Conservation (phyloP, 1,140 invertebrate genomes). For the Heliconius hermathena region DNA sequence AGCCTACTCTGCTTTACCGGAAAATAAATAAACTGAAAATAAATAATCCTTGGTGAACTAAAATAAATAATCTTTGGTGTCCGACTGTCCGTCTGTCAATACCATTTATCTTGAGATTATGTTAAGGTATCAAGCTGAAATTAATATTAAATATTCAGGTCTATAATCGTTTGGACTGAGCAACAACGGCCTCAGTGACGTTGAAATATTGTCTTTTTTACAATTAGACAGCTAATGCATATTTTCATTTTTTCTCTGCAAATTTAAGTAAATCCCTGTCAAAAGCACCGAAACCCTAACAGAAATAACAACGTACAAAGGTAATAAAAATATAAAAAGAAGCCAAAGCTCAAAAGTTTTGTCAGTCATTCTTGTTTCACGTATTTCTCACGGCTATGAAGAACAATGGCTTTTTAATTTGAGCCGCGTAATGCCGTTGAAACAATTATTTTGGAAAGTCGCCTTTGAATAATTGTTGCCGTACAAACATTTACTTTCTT, state of each 20-base stretch:
- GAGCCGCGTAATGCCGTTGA: slow-evolving; percentile 15
- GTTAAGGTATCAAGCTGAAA: no score
- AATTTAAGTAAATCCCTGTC: neutral
- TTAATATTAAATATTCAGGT: no score
- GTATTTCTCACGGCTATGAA: neutral
- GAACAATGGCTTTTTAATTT: slow-evolving; percentile 27
- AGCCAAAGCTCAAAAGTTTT: neutral
- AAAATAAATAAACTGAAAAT: no score
- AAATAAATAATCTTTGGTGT: no score
- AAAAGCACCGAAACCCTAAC: neutral
- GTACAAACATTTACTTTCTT: neutral
- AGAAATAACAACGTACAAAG: neutral
- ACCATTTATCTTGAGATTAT: no score
- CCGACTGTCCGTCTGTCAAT: no score
- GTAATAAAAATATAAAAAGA: slow-evolving; percentile 10
- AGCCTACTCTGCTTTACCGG: no score
- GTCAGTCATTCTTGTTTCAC: neutral
- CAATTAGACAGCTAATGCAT: no score
- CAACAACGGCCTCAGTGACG: no score
- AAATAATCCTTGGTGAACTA: no score
- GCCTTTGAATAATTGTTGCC: neutral
- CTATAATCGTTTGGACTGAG: no score
- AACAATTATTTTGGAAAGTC: slow-evolving; percentile 19
- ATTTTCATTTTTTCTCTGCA: neutral
- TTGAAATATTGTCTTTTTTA: no score